These are phyloP conservation scores for Acrocephalus kingi DNA, from an alignment of 2,113 vertebrate species.

Conservation along the genomic window DNA sequence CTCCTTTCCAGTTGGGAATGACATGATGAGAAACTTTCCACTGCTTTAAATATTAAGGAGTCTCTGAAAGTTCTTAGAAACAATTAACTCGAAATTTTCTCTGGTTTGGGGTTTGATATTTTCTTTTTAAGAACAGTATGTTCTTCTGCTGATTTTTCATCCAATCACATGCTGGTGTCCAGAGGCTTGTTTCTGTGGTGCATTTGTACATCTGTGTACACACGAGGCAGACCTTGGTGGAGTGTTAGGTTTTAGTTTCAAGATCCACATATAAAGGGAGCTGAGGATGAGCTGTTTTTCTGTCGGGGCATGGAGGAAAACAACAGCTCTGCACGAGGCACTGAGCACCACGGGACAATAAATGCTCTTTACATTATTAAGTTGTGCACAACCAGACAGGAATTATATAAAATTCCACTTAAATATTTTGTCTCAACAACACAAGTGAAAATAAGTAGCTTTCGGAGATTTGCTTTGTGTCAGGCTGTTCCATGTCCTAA, in stretches of 20 bases:
- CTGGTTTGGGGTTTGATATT: background rate
- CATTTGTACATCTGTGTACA: rapidly evolving
- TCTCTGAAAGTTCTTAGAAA: background rate
- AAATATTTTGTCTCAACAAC: background rate
- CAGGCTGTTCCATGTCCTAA: background rate
- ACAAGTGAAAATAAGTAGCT: background rate
- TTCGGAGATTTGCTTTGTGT: background rate
- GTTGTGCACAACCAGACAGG: background rate
- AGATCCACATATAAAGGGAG: background rate
- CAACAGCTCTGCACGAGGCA: background rate
- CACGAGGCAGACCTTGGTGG: background rate
- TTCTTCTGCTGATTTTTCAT: background rate
- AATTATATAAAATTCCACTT: background rate
- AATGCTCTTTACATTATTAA: background rate
- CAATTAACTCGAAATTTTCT: background rate
- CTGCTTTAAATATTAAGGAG: constrained; percentile 34
- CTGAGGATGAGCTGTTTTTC: background rate
- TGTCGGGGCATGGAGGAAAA: rapidly evolving
- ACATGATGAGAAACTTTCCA: constrained; percentile 20
- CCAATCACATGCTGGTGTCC: background rate
- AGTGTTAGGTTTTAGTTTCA: background rate
- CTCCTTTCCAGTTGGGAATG: background rate
- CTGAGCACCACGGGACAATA: background rate
- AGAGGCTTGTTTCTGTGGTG: background rate
- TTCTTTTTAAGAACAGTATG: background rate